Percentiles rank a stretch among this genome's conserved stretches.
These are phyloP conservation scores for Octodon degus DNA, from an alignment of 2,113 vertebrate genomes.

Conservation along the genomic window DNA sequence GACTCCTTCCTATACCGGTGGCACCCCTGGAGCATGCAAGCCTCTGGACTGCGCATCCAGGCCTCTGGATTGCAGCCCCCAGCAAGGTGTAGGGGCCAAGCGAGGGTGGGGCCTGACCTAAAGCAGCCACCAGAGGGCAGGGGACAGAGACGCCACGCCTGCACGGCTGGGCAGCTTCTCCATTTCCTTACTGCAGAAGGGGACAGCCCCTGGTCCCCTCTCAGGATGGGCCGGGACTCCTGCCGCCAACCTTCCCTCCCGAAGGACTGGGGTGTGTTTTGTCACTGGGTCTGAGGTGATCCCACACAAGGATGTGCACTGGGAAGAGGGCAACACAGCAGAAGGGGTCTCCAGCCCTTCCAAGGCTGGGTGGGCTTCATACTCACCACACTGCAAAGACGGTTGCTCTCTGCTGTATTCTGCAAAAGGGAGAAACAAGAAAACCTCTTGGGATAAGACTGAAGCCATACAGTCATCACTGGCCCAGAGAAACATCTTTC, in stretches of 20 bases:
- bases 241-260: neutral
- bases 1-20: neutral
- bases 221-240: neutral
- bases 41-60: neutral
- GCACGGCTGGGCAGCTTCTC: neutral
- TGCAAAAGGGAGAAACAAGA: neutral
- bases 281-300: neutral
- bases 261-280: neutral
- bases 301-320: neutral
- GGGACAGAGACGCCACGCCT: neutral
- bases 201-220: neutral
- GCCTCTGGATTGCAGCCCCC: neutral
- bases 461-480: accelerated
- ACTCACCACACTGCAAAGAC: neutral
- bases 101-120: neutral
- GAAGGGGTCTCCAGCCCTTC: neutral
- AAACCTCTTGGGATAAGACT: neutral
- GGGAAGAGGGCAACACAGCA: neutral
- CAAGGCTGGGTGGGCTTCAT: neutral
- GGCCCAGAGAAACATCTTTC: neutral
- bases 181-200: neutral
- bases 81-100: neutral
- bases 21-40: neutral
- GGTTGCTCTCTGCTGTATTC: neutral
- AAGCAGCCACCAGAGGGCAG: neutral